phyloP scores from a whole-genome alignment of 1,140 invertebrate species.

The Lanistes nyassanus region DNA sequence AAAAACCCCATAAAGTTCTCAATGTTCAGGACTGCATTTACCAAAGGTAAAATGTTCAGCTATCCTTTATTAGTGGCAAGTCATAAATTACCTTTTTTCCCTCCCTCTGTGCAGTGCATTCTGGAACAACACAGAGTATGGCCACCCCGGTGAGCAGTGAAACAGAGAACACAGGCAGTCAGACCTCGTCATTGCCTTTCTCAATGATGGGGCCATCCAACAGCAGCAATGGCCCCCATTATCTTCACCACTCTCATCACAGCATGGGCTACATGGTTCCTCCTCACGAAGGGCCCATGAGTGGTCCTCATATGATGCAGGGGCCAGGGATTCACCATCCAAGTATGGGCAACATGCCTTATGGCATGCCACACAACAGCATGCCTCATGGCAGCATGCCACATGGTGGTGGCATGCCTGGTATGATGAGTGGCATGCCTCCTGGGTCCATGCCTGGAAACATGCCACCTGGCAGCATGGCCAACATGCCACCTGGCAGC shows the following conservation, averaged over 20 bases:
- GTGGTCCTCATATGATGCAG: conserved; percentile 8
- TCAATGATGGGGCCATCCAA: conserved; percentile 22
- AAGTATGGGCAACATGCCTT: conserved; percentile 16
- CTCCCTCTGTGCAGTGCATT: conserved; percentile 31
- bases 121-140: conserved; percentile 62
- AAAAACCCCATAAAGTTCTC: no score
- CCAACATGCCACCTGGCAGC: conserved; percentile 18
- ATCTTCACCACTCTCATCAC: conserved; percentile 23
- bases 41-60: background rate
- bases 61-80: background rate
- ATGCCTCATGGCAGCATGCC: conserved; percentile 31
- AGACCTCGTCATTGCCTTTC: conserved; percentile 15
- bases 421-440: conserved; percentile 24
- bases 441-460: no score
- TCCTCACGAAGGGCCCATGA: conserved; percentile 16
- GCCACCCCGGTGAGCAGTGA: conserved; percentile 56
- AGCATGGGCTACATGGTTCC: conserved; percentile 26
- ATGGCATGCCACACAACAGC: conserved; percentile 24
- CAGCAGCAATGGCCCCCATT: conserved; percentile 28
- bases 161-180: conserved; percentile 32
- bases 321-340: conserved; percentile 26
- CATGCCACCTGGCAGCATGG: conserved; percentile 17
- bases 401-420: background rate
- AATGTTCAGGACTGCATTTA: background rate
- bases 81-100: conserved; percentile 5